A percentile compares a stretch with the other conserved stretches of the same genome.
Evolutionary conservation across 2,113 vertebrate species (phyloP).

Genomic region (Zosterops borbonicus): DNA sequence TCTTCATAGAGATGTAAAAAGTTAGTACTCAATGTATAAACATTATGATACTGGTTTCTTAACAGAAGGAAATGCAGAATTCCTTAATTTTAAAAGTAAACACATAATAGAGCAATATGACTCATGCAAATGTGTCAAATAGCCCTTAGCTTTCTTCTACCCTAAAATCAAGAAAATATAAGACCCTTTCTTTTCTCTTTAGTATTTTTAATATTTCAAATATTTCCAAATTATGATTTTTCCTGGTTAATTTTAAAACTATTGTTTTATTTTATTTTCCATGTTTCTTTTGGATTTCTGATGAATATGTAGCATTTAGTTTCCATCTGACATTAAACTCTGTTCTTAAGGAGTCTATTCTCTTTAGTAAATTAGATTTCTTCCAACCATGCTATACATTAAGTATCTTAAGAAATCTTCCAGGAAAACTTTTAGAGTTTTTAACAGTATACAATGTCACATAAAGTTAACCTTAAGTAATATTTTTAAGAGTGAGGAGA

Average conservation of each 20-base stretch:
- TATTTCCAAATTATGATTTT: not conserved
- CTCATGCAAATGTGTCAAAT: not conserved
- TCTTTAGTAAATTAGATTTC: not conserved
- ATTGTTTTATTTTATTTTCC: not conserved
- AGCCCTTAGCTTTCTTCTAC: not conserved
- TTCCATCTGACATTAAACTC: not conserved
- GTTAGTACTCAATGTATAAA: not conserved
- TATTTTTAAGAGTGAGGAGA: not conserved
- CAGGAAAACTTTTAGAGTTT: not conserved
- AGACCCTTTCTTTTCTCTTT: not conserved
- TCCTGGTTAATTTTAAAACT: not conserved
- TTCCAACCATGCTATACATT: fast-evolving
- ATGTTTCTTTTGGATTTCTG: not conserved
- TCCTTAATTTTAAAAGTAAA: not conserved
- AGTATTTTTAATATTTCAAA: not conserved
- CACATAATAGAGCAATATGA: not conserved
- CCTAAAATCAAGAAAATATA: not conserved
- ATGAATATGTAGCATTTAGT: not conserved
- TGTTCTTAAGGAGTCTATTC: not conserved
- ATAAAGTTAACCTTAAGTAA: not conserved
- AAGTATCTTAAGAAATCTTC: not conserved
- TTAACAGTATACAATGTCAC: not conserved
- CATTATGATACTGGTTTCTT: not conserved
- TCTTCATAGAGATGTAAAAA: not conserved
- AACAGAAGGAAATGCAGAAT: not conserved